Base-by-base conservation (phyloP, 1,140 invertebrate species). In the Diuraphis noxia region DNA sequence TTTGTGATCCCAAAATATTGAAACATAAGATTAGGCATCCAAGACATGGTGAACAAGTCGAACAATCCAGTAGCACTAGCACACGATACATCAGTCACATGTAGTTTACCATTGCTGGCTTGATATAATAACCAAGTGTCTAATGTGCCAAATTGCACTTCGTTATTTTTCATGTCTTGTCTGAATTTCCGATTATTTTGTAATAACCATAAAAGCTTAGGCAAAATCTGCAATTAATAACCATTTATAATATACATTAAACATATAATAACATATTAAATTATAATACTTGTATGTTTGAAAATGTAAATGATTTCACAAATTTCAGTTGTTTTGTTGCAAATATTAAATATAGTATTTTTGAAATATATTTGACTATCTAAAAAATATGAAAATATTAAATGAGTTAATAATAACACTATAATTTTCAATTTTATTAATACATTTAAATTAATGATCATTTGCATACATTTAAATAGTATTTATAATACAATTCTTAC, bases 101-200 rank as follows among this genome's bases (percentile, higher is more conserved):
- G 97, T 36, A 95, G 93, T 93, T 94, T 94, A 2, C 95, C 95
- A 89, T 95, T 95, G 93, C 94, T 94, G 72, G 95, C 94, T 94
- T 96, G 97, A 94, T 98, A 97, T 46, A 99, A 93, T 52, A 99
- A 94, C 97, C 98, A 99, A 5, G 97, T 98, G 93, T 99, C 98
- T 30, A 99, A 94, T 43, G 98, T 97, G n/a, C 98, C 98, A 93
- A 98, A 97, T 93, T 97, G 94, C 2, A 96, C 96, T 92, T 96
- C 95, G 38, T 96, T 95, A 81, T 95, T 94, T 43, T 93, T 93
- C 30, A 96, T 93, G 41, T 96, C 96, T 49, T 95, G 93, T 93
- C 95, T 95, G 17, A 98, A 94, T 41, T 94, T 95, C 25, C 95
- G 94, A 92, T 97, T 95, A 92, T 98, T 96, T 91, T 97, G 94